These are phyloP conservation scores for Acanthacorydalis orientalis DNA, from an alignment of 2,888 invertebrate species.

Conservation along the genomic window DNA sequence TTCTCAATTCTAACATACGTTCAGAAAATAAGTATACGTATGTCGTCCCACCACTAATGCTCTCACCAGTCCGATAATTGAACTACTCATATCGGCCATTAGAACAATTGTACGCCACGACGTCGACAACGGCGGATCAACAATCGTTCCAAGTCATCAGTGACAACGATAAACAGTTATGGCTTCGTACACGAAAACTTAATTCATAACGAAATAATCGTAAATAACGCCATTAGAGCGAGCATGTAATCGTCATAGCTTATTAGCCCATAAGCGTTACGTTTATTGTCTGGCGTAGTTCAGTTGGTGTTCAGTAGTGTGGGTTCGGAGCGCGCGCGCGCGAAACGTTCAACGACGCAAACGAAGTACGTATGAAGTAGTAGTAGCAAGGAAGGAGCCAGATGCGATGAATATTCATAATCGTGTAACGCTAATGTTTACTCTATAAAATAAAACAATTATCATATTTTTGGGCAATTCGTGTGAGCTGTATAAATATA, in stretches of 20 bases:
- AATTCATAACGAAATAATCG: conserved; percentile 4
- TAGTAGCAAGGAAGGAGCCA: not conserved
- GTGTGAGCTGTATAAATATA: not conserved
- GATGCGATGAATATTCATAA: conserved; percentile 3
- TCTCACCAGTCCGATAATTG: too few species aligned
- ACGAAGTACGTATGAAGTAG: too few species aligned
- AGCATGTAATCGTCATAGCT: conserved; percentile 5
- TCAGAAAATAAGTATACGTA: too few species aligned
- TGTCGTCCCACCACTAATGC: too few species aligned
- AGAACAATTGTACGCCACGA: too few species aligned
- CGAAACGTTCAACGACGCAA: too few species aligned
- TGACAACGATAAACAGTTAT: too few species aligned
- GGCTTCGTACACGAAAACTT: conserved; percentile 1
- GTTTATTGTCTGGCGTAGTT: conserved; percentile 1
- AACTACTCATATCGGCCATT: too few species aligned
- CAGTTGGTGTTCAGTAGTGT: not conserved
- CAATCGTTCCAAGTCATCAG: too few species aligned
- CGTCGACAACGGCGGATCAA: too few species aligned
- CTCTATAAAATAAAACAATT: conserved; percentile 1
- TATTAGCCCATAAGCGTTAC: conserved; percentile 3
- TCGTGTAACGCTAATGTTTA: not conserved
- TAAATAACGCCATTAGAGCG: conserved; percentile 5
- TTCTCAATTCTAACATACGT: too few species aligned
- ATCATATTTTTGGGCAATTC: conserved; percentile 1
- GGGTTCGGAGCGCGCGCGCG: too few species aligned